Evolutionary conservation across 2,113 vertebrate genomes (phyloP), one percentile per base, ranked within the genome.

Genomic region (Pterocles gutturalis): DNA sequence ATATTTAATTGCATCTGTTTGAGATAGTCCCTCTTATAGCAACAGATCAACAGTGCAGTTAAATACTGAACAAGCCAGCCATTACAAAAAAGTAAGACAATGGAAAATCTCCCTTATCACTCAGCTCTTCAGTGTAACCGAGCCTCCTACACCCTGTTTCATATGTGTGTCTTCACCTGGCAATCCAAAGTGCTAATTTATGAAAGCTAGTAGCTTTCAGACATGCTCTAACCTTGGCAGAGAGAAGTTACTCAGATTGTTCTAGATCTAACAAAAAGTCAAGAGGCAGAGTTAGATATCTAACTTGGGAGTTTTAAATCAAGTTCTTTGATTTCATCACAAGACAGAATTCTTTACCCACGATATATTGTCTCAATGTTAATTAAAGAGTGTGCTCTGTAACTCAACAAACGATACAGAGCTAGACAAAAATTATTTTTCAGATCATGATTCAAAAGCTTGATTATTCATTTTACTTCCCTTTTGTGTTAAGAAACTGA

Each of bases 281-380:
- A 51, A 29, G 58, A 69, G 25, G 20, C 76, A 77, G 43, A 36
- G 24, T 11, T 55, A 70, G 43, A 64, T 51, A 62, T 3, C 1
- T 43, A 77, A 58, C 49, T 80, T 0, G 0, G 76, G 78, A 69
- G 48, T 64, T 91, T 82, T 65, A 83, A 69, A 71, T 46, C 21
- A 48, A 53, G 48, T 36, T 85, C 91, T 89, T 87, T 94, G 66
- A 87, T 93, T 95, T 90, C 67, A 83, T 90, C 51, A 70, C 58
- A 87, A 71, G 46, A 46, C 78, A 94, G 60, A 60, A 66, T 93
- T 88, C 77, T 93, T 82, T 43, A 86, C 36, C 54, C 51, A 70
- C 84, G 90, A 26, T 62, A 46, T 41, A 83, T 85, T 66, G 75
- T 55, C 82, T 94, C 54, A 33, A 3, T 43, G 66, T 81, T 96